phyloP scores from a whole-genome alignment of 2,888 invertebrate species.

The Panorpa germanica region DNA sequence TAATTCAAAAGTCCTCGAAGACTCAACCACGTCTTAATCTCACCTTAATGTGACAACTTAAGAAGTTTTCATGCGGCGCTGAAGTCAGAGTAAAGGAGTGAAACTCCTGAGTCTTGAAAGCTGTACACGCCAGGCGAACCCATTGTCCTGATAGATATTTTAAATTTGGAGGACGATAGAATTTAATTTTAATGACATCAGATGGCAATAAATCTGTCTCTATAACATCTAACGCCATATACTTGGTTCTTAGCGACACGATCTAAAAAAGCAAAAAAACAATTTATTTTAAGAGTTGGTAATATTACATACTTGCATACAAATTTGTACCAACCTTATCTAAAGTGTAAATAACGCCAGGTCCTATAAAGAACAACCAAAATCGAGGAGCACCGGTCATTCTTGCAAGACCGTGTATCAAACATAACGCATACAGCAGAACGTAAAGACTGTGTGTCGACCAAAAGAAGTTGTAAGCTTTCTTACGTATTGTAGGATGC shows the following conservation, averaged over 20 bases:
- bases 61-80: constrained; percentile 86
- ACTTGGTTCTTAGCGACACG: constrained; percentile 76
- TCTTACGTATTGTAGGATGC: constrained; percentile 77
- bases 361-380: constrained; percentile 87
- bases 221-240: constrained; percentile 79
- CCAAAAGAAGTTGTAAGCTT: constrained; percentile 93
- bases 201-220: constrained; percentile 88
- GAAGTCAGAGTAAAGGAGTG: constrained; percentile 93
- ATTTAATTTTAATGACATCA: constrained; percentile 85
- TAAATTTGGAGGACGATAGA: constrained; percentile 86
- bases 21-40: constrained; percentile 31
- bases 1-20: not conserved
- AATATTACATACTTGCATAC: not conserved
- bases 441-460: constrained; percentile 81
- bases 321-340: constrained; percentile 46
- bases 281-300: not conserved
- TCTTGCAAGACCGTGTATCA: constrained; percentile 80
- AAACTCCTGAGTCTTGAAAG: constrained; percentile 74
- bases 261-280: constrained; percentile 32
- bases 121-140: constrained; percentile 83
- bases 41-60: constrained; percentile 94
- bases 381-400: constrained; percentile 82
- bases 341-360: constrained; percentile 72
- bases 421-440: constrained; percentile 62
- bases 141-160: constrained; percentile 90